Evolutionary conservation across 2,888 invertebrate species (phyloP).

Genomic region (Tolmerus cingulatus): DNA sequence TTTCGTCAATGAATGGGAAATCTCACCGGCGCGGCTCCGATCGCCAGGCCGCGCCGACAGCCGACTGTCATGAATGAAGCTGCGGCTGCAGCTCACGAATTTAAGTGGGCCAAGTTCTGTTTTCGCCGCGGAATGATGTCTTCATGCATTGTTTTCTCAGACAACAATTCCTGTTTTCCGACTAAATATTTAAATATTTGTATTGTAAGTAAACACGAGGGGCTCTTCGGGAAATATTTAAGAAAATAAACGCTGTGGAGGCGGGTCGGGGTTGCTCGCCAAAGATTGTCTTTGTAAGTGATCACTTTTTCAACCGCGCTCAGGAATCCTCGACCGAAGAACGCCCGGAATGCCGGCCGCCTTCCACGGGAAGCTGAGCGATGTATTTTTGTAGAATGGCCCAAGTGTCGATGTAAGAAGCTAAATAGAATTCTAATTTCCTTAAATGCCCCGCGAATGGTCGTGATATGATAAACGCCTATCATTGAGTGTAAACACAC

Average conservation of each 20-base stretch:
- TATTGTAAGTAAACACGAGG: conserved; percentile 56
- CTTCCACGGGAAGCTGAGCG: background rate
- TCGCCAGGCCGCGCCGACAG: background rate
- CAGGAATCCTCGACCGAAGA: background rate
- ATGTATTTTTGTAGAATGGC: background rate
- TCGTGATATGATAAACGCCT: background rate
- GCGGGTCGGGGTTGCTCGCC: background rate
- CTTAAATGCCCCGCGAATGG: background rate
- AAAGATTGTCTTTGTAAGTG: background rate
- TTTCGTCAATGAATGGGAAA: conserved; percentile 43
- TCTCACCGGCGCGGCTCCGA: conserved; percentile 3
- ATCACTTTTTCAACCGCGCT: background rate
- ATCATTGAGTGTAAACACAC: background rate
- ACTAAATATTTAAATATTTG: conserved; percentile 63
- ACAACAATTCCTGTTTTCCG: conserved; percentile 60
- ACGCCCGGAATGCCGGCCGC: background rate
- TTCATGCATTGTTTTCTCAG: conserved; percentile 58
- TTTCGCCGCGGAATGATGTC: conserved; percentile 26
- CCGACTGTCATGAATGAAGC: conserved; percentile 1
- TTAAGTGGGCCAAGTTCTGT: conserved; percentile 38
- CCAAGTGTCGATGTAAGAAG: background rate
- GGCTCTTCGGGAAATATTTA: conserved; percentile 27
- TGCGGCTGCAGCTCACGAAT: background rate
- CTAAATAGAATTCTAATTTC: background rate
- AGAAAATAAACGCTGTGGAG: conserved; percentile 15